A percentile compares a stretch with the other conserved stretches of the same genome.
phyloP scores from a whole-genome alignment of 2,113 vertebrate genomes.

The Mirounga angustirostris region DNA sequence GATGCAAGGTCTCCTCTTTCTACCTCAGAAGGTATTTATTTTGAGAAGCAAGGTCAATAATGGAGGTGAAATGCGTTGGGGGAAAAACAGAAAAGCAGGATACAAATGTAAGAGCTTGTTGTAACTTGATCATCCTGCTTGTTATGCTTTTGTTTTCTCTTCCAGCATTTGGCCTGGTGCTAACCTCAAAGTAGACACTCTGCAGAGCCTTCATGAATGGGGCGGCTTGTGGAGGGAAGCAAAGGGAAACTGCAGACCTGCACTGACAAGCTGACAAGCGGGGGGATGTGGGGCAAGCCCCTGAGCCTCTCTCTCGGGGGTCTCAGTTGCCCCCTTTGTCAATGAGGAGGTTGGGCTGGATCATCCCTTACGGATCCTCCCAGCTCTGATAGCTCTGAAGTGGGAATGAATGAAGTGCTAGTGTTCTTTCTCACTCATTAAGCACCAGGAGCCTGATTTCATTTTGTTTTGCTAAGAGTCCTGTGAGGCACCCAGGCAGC shows the following conservation, averaged over 20 bases:
- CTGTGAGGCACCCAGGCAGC: background rate
- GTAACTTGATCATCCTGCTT: background rate
- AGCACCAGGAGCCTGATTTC: background rate
- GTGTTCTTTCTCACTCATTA: background rate
- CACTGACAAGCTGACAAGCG: background rate
- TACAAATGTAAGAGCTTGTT: background rate
- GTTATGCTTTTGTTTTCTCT: background rate
- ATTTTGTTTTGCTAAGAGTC: background rate
- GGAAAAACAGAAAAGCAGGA: background rate
- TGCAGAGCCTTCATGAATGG: constrained; percentile 26
- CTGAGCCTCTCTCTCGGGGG: background rate
- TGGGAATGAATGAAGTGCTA: background rate
- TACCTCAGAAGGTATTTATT: constrained; percentile 26
- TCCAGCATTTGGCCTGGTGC: background rate
- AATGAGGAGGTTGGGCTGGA: background rate
- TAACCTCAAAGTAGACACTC: constrained; percentile 27
- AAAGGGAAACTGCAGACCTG: background rate
- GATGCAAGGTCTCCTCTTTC: background rate
- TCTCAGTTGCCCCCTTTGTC: background rate
- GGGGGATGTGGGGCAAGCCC: background rate
- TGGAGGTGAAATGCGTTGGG: constrained; percentile 4
- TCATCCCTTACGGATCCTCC: background rate
- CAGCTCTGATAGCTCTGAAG: background rate
- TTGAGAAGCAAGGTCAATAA: constrained; percentile 67
- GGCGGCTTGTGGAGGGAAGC: background rate